Base-by-base conservation (phyloP, 2,113 vertebrate species). In the Talpa occidentalis region DNA sequence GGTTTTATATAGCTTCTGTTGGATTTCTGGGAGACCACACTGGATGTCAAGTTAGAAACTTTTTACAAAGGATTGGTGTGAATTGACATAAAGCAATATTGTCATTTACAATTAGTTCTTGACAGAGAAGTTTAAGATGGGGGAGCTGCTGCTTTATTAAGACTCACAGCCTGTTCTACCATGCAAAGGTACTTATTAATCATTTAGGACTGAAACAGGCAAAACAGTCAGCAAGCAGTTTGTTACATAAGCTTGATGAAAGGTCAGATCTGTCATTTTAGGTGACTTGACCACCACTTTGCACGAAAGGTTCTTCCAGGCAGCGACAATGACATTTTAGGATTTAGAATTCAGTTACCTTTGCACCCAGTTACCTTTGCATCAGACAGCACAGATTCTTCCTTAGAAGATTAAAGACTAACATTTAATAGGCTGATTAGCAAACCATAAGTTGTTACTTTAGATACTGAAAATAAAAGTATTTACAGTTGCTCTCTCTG, bases 331-430 rank as follows among this genome's bases (percentile, higher is more conserved):
- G 60, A 60, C 60, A n/a, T 82, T 88, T 77, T 59, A 54, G 42
- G 69, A 77, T 28, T 28, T 52, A 19, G 52, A 28, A 54, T 92
- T 95, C 26, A 30, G 35, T 88, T 62, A 54, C 60, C 12, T 79
- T 72, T 64, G n/a, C n/a, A n/a, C n/a, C n/a, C 26, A 30, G 35
- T 88, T 62, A 54, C 60, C 12, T 79, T 72, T 64, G n/a, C 30
- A 69, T 66, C 24, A 35, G 52, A 42, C 12, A 64, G 24, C 66
- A 62, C 28, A 64, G 42, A 72, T 44, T 91, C 49, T 16, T 73
- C 16, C n/a, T 44, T 78, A 54, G 62, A n/a, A n/a, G n/a, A n/a
- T n/a, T 80, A 67, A 86, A n/a, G 44, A 94, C 30, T 82, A 83
- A 82, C 56, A 52, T 76, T 87, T 87, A 81, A 32, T 42, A 47